Evolutionary conservation across 2,797 vertebrate genomes (phyloP).

Genomic region (Miichthys miiuy): DNA sequence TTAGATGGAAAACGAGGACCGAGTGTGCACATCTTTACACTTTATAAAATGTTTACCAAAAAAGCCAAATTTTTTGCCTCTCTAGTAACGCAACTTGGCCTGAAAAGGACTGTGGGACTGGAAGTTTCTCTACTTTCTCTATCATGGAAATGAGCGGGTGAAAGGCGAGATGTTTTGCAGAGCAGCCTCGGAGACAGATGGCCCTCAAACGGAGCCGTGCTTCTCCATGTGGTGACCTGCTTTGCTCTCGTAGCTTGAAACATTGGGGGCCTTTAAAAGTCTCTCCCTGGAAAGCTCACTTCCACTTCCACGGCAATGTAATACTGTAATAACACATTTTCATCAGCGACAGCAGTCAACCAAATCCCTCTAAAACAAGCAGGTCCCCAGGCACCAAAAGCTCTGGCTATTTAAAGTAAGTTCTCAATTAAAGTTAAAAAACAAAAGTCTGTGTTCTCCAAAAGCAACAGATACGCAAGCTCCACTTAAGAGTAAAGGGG

Average conservation of each 20-base stretch:
- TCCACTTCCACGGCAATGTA: slow-evolving; percentile 67
- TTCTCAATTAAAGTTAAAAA: slow-evolving; percentile 38
- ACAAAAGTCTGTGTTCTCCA: slow-evolving; percentile 27
- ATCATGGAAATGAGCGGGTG: slow-evolving; percentile 47
- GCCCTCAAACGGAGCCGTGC: slow-evolving; percentile 32
- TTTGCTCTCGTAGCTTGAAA: slow-evolving; percentile 55
- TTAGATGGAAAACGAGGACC: slow-evolving; percentile 19
- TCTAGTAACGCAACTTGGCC: slow-evolving; percentile 32
- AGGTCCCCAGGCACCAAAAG: slow-evolving; percentile 35
- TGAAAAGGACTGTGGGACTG: slow-evolving; percentile 36
- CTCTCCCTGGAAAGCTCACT: slow-evolving; percentile 61
- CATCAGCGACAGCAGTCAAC: slow-evolving; percentile 63
- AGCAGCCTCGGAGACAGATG: slow-evolving; percentile 65
- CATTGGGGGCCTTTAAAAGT: slow-evolving; percentile 59
- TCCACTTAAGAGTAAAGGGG: slow-evolving; percentile 35
- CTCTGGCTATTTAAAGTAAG: slow-evolving; percentile 47
- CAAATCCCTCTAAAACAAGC: slow-evolving; percentile 60
- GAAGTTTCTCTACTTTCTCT: slow-evolving; percentile 46
- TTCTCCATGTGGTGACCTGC: slow-evolving; percentile 68
- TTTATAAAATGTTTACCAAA: slow-evolving; percentile 32
- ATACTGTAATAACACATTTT: slow-evolving; percentile 70
- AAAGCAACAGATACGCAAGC: slow-evolving; percentile 46
- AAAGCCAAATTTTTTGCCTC: slow-evolving; percentile 10
- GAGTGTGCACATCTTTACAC: slow-evolving; percentile 18
- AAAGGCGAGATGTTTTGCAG: slow-evolving; percentile 72